Percentiles rank a stretch among this genome's conserved stretches.
phyloP scores from a whole-genome alignment of 2,113 vertebrate species.

The Helogale parvula region DNA sequence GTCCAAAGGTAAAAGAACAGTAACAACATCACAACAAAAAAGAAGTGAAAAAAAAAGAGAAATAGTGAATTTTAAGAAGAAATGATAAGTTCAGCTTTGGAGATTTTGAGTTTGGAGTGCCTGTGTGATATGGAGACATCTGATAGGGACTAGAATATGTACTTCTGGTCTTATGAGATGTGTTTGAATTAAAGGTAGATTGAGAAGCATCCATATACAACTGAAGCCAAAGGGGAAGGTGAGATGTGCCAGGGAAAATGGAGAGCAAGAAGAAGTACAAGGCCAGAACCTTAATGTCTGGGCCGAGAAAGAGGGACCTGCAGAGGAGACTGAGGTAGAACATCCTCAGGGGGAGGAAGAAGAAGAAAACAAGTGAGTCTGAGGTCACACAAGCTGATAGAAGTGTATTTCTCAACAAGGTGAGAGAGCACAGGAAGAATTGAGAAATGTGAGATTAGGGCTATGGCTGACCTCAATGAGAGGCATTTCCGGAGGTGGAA shows the following conservation, averaged over 20 bases:
- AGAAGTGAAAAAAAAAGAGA: not conserved
- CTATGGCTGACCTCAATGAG: not conserved
- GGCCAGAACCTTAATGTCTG: not conserved
- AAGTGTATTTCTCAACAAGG: not conserved
- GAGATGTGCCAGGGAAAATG: not conserved
- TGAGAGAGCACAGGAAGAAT: not conserved
- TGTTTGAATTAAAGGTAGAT: not conserved
- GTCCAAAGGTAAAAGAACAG: not conserved
- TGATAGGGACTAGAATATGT: not conserved
- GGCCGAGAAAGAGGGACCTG: not conserved
- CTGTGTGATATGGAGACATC: not conserved
- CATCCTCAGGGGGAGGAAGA: not conserved
- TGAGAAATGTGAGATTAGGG: not conserved
- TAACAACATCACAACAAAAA: not conserved
- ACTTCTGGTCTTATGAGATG: not conserved
- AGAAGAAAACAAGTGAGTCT: not conserved
- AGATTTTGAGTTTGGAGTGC: not conserved
- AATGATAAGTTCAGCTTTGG: not conserved
- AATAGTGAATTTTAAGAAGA: not conserved
- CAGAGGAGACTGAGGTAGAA: not conserved
- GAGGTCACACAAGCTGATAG: not conserved
- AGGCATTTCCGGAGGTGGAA: not conserved
- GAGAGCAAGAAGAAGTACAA: not conserved
- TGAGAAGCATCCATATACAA: not conserved
- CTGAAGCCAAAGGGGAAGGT: not conserved